Evolutionary conservation across 2,888 invertebrate genomes (phyloP).

Genomic region (Zeuzera pyrina): DNA sequence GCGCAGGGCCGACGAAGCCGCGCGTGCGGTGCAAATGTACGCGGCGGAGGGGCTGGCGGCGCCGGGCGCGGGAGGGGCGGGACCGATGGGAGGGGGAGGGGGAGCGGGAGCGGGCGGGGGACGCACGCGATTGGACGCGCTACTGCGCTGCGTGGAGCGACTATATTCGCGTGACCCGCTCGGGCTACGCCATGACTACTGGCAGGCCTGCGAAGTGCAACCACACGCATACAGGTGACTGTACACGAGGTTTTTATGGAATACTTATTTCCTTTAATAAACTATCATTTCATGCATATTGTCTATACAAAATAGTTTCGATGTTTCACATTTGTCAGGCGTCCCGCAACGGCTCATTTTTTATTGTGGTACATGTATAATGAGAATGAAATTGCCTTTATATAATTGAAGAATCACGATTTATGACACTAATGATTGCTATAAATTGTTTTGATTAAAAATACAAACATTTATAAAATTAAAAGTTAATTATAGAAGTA

Average conservation of each 20-base stretch:
- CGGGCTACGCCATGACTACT: conserved; percentile 85
- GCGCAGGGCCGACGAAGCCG: conserved; percentile 87
- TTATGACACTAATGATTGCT: neutral
- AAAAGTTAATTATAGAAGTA: too few relatives aligned
- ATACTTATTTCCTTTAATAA: too few relatives aligned
- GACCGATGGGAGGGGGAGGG: conserved; percentile 86
- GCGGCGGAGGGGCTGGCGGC: conserved; percentile 83
- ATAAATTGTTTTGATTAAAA: too few relatives aligned
- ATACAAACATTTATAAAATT: too few relatives aligned
- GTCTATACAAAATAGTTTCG: too few relatives aligned
- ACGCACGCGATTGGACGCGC: conserved; percentile 86
- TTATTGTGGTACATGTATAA: neutral
- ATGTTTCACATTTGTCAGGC: too few relatives aligned
- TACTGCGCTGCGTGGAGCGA: conserved; percentile 84
- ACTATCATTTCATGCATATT: too few relatives aligned
- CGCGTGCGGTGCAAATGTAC: conserved; percentile 83
- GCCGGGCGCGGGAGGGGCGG: conserved; percentile 54
- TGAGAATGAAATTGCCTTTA: neutral
- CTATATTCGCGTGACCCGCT: conserved; percentile 85
- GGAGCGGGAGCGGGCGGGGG: conserved; percentile 25
- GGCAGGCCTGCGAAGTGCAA: conserved; percentile 77
- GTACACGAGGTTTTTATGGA: neutral
- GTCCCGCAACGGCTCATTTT: too few relatives aligned
- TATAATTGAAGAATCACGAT: neutral
- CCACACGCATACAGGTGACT: conserved; percentile 43